Evolutionary conservation across 2,888 invertebrate genomes (phyloP), one percentile per base, ranked within the genome.

Genomic region (Sminthurinus aureus): DNA sequence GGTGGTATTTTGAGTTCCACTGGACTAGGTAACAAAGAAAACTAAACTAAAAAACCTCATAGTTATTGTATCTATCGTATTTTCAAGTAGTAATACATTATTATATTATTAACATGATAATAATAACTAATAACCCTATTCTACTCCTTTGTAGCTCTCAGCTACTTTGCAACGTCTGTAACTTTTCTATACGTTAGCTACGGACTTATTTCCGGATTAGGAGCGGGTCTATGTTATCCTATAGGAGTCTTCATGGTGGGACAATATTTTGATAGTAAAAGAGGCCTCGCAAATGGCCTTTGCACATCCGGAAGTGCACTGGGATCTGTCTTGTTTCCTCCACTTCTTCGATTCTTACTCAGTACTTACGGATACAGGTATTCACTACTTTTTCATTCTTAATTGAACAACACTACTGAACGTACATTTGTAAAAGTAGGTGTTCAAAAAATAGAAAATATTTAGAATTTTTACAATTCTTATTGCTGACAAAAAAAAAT

Each of bases 191-290:
- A 95, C 89, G 91, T 96, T 89, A 96, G 95, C 91, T 96, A 95
- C 91, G 96, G 96, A 79, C 93, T 95, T 18, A 91, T 96, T 89
- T 95, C 83, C 84, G 96, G 96, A 85, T 93, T 94, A 67, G 96
- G 96, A 11, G 96, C 96, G 0, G 96, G 96, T 0, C 91, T 96
- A 12, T 94, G 84, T 12, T 96, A 96, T 91, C 96, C 96, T 0
- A 96, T 96, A 2, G 96, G 96, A 0, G 96, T 96, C 64, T 96
- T 96, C 91, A 96, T 96, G 88, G 96, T 96, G 87, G 96, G 96
- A 79, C 95, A 95, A 84, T 96, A 96, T 91, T 96, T 96, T 90
- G 94, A 95, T 71, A 92, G 93, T 76, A 91, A 94, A 13, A 92
- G 96, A 74, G 96, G 96, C 0, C 91, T 96, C 18, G 96, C 96